A percentile compares a stretch with the other conserved stretches of the same genome.
These are phyloP conservation scores for Hozukius guyotensis DNA, from an alignment of 2,797 vertebrate genomes.

Conservation along the genomic window DNA sequence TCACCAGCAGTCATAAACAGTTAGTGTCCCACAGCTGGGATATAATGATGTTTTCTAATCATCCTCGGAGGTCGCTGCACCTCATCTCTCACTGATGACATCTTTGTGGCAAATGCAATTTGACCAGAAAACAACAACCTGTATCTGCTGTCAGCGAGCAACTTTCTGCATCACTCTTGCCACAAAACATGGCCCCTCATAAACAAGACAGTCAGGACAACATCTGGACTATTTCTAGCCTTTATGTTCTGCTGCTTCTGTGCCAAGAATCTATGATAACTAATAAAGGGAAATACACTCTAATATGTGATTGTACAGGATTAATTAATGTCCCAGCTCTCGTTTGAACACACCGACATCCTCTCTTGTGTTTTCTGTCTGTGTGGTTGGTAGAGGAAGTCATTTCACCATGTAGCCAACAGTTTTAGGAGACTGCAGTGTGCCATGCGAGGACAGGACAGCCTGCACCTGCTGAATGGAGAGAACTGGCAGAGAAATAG, in stretches of 20 bases:
- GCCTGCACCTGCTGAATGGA: conserved; percentile 39
- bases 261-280: background rate
- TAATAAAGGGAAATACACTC: background rate
- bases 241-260: background rate
- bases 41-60: conserved; percentile 68
- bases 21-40: conserved; percentile 66
- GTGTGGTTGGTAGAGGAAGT: background rate
- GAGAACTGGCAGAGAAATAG: conserved; percentile 32
- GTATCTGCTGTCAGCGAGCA: conserved; percentile 29
- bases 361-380: background rate
- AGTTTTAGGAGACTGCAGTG: conserved; percentile 27
- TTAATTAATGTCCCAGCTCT: background rate
- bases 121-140: conserved; percentile 62
- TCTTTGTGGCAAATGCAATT: conserved; percentile 65
- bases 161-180: conserved; percentile 38
- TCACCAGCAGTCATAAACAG: conserved; percentile 61
- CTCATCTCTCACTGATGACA: conserved; percentile 58
- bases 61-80: conserved; percentile 55
- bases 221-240: conserved; percentile 25
- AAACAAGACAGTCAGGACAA: conserved; percentile 5
- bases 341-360: background rate
- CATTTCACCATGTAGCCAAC: conserved; percentile 24
- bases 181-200: conserved; percentile 5
- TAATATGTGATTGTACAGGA: background rate
- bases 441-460: conserved; percentile 15